Evolutionary conservation across 1,140 invertebrate species (phyloP), one percentile per base, ranked within the genome.

Genomic region (Bombus sibiricus): DNA sequence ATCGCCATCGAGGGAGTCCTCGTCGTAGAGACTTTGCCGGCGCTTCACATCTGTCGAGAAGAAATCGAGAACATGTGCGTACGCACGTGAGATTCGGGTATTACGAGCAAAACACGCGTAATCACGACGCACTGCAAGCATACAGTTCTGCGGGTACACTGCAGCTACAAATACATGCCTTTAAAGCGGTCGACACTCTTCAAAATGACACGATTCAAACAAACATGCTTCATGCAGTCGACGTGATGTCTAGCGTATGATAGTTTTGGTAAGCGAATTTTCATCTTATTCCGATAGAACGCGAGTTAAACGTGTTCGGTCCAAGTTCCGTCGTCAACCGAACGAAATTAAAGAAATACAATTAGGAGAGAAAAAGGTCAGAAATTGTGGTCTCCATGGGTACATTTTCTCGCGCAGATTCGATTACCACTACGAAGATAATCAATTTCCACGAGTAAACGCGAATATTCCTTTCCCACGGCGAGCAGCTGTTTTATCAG

Each of bases 1-100:
- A 91, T 94, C 94, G 83, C 93, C 95, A 86, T 95, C 94, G 88
- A 95, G 94, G 86, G 95, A 95, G 91, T 95, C 94, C 90, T 94
- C 95, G 64, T 94, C 94, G 92, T 94, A 95, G 88, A 94, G 91
- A 93, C 93, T 94, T 89, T 89, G 89, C 87, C 92, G 94, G 92
- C 94, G 94, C 92, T 93, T 95, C 90, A 94, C 91, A 95, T 95
- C 95, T 95, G 93, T 89, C 91, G 91, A 94, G 86, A 93, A 94
- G 86, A 91, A 93, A 93, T 91, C 86, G 91, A 92, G 92, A 88
- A 86, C 85, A 90, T 90, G 86, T 90, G 89, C 89, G 86, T 90
- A 81, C 88, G 88, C 91, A 92, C 86, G 80, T 89, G 82, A 87
- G 88, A 87, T 86, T 89, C 71, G 75, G 85, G 72, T 86, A 85